Percentiles rank a stretch among this genome's conserved stretches.
phyloP scores from a whole-genome alignment of 2,888 invertebrate genomes.

The Apamea sordens region DNA sequence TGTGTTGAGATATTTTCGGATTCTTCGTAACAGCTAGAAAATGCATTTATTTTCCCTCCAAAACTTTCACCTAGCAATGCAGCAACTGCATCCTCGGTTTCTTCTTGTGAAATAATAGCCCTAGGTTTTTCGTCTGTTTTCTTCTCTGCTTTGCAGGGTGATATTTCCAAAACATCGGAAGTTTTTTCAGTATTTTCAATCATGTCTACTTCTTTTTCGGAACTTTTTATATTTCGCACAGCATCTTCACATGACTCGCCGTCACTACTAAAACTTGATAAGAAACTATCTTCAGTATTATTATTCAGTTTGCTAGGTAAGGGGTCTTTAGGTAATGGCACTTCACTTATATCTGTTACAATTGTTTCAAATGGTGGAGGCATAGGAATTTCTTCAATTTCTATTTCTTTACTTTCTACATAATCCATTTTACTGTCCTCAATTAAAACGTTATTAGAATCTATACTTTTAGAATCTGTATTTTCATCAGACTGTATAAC shows the following conservation, averaged over 20 bases:
- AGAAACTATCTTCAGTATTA: constrained; percentile 61
- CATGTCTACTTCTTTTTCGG: constrained; percentile 75
- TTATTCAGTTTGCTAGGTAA: constrained; percentile 62
- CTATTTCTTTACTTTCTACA: constrained; percentile 77
- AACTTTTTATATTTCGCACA: constrained; percentile 94
- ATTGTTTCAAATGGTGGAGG: constrained; percentile 82
- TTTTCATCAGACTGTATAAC: constrained; percentile 72
- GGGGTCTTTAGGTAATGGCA: constrained; percentile 79
- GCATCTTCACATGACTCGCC: constrained; percentile 93
- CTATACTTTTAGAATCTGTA: constrained; percentile 68
- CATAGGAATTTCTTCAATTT: constrained; percentile 85
- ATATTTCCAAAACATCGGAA: constrained; percentile 78
- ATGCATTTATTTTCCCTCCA: constrained; percentile 91
- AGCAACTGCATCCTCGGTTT: constrained; percentile 97
- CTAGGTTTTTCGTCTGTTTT: constrained; percentile 94
- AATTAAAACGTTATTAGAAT: constrained; percentile 58
- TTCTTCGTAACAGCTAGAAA: constrained; percentile 90
- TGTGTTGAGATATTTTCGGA: constrained; percentile 82
- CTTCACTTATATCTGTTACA: constrained; percentile 83
- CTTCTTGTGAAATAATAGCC: constrained; percentile 96
- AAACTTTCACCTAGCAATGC: constrained; percentile 96
- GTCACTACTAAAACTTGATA: constrained; percentile 64
- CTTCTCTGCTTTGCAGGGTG: constrained; percentile 86
- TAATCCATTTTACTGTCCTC: constrained; percentile 75
- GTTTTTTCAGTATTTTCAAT: constrained; percentile 70